These are phyloP conservation scores for Anguilla japonica DNA, from an alignment of 2,113 vertebrate genomes.

Conservation along the genomic window DNA sequence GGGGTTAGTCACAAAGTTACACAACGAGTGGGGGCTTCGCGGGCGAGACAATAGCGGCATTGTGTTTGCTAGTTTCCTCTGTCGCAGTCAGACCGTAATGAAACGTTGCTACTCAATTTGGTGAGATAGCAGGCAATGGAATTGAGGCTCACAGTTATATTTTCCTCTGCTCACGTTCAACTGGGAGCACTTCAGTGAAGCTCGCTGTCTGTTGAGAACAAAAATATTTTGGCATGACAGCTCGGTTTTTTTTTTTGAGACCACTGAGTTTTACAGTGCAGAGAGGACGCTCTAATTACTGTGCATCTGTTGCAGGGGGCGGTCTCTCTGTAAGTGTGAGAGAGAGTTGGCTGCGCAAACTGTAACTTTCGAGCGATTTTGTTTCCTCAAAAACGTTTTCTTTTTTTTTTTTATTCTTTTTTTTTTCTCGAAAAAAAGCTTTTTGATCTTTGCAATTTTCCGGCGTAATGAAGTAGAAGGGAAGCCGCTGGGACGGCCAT, in stretches of 20 bases:
- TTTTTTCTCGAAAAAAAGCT: background rate
- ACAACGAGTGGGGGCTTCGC: background rate
- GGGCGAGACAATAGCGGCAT: background rate
- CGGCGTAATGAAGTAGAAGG: slow-evolving; percentile 36
- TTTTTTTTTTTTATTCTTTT: background rate
- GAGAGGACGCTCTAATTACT: background rate
- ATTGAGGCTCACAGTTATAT: background rate
- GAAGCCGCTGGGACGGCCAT: slow-evolving; percentile 17
- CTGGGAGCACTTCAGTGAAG: background rate
- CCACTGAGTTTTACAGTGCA: background rate
- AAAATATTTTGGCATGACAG: background rate
- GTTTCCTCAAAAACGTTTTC: background rate
- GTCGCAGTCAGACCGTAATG: background rate
- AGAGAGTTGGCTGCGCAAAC: background rate
- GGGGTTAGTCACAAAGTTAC: slow-evolving; percentile 1
- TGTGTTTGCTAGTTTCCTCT: background rate
- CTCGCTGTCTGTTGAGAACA: background rate
- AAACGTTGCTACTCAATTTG: background rate
- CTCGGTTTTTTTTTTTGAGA: background rate
- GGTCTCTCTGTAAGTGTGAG: background rate
- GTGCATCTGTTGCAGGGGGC: background rate
- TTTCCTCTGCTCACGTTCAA: background rate
- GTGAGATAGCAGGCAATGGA: background rate
- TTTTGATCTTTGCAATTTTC: slow-evolving; percentile 25
- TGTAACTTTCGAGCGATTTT: background rate